phyloP scores from a whole-genome alignment of 2,113 vertebrate genomes.

The Glaucomys volans region DNA sequence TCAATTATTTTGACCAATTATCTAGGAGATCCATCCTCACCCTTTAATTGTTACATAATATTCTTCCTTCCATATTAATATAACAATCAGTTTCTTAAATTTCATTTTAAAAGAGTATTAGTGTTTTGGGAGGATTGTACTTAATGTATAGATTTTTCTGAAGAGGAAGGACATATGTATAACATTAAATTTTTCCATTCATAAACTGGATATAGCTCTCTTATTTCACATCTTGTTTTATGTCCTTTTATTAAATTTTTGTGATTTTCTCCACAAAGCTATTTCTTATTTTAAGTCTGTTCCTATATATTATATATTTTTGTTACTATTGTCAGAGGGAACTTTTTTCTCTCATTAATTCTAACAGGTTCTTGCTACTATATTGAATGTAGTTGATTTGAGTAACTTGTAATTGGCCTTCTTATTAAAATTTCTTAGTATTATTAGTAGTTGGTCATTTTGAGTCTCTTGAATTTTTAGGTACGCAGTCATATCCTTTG shows the following conservation, averaged over 20 bases:
- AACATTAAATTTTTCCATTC: background rate
- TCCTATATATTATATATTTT: background rate
- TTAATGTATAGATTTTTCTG: background rate
- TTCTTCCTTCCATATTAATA: slow-evolving; percentile 10
- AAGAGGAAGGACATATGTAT: background rate
- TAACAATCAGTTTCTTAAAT: background rate
- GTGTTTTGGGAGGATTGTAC: background rate
- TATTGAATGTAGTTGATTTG: background rate
- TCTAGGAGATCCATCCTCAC: background rate
- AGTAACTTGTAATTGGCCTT: background rate
- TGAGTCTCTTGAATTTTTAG: background rate
- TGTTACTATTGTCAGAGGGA: background rate
- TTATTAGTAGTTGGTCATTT: slow-evolving; percentile 1
- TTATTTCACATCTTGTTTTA: background rate
- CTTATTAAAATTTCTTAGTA: background rate
- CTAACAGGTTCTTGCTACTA: background rate
- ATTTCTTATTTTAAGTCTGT: background rate
- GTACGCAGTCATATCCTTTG: background rate
- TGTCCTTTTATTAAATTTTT: slow-evolving; percentile 21
- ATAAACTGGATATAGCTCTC: background rate
- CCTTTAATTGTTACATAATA: background rate
- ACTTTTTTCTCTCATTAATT: background rate
- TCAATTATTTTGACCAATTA: background rate
- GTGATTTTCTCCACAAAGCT: background rate
- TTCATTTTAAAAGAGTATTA: background rate